Base-by-base conservation (phyloP, 1,140 invertebrate species). In the Uloborus diversus region DNA sequence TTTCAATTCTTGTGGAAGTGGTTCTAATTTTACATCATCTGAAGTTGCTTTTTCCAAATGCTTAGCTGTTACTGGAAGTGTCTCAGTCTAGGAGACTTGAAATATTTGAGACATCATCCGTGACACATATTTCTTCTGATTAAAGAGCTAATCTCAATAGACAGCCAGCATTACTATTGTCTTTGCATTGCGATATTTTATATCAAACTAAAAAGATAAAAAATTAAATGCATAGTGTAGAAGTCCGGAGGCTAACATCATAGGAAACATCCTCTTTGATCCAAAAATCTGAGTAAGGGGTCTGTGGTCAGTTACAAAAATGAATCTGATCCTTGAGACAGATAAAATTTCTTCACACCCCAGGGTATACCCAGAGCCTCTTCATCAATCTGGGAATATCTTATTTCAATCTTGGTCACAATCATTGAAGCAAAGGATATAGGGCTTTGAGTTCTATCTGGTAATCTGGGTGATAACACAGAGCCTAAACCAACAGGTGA, bases 141-240 rank as follows among this genome's bases (percentile, higher is more conserved):
- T 27, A 13, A 30, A 9, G 4, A 28, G 25, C 25, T 32, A 62
- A 62, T 20, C 62, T 13, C 20, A 35, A 65, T 4, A 65, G 35
- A 17, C n/a, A 35, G 28, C 42, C 62, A 14, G 62, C 62, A 65
- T 65, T 65, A 0, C 62, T n/a, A 25, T 65, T 32, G 7, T 65
- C 23, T 13, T 65, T 65, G 17, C 32, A 25, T 42, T 42, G 1
- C 62, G 62, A 25, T 37, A 65, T 13, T n/a, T 25, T 32, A 65
- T 65, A 14, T 35, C 33, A 23, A 37, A 65, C 17, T 23, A 7
- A 23, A 65, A 65, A 4, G 62, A 35, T 42, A 3, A 35, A 14
- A 65, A 25, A n/a, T 23, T 37, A 5, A 65, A 25, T 27, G 62
- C 62, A 35, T 65, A 65, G 25, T 65, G 62, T 14, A 65, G 14